Conservation (phyloP, 2,797 vertebrate genomes). For the Erpetoichthys calabaricus region DNA sequence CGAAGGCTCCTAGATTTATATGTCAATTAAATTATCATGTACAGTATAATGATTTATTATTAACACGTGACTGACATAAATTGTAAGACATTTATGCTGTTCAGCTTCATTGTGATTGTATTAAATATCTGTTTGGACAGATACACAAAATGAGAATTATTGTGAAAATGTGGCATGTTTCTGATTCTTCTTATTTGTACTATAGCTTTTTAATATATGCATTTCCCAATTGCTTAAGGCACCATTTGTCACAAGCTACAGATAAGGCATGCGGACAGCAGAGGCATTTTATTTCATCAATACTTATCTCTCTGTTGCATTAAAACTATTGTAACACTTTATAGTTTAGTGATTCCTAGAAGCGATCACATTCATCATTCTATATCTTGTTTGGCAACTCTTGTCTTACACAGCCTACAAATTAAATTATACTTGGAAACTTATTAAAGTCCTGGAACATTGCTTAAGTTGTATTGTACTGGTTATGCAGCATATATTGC, state of each 20-base stretch:
- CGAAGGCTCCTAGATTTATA: too few species aligned
- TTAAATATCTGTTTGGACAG: too few species aligned
- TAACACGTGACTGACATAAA: too few species aligned
- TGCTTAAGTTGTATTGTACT: background rate
- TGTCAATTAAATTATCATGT: too few species aligned
- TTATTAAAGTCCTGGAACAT: slow-evolving; percentile 23
- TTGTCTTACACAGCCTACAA: slow-evolving; percentile 32
- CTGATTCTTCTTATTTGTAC: slow-evolving; percentile 10
- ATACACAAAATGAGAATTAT: too few species aligned
- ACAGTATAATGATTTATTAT: too few species aligned
- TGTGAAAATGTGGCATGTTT: too few species aligned
- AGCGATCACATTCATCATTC: slow-evolving; percentile 49
- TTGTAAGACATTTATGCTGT: too few species aligned
- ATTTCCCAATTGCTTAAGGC: slow-evolving; percentile 39
- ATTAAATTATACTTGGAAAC: slow-evolving; percentile 32
- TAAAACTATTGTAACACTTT: slow-evolving; percentile 35
- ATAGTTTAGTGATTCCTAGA: slow-evolving; percentile 42
- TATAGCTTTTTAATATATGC: slow-evolving; percentile 33
- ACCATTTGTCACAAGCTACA: slow-evolving; percentile 39
- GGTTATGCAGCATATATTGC: background rate
- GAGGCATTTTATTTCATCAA: slow-evolving; percentile 35
- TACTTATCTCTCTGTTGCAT: slow-evolving; percentile 29
- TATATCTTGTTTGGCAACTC: slow-evolving; percentile 29
- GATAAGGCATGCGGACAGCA: slow-evolving; percentile 26
- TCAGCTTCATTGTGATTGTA: too few species aligned